Evolutionary conservation across 2,888 invertebrate genomes (phyloP).

Genomic region (Fragum sueziense): DNA sequence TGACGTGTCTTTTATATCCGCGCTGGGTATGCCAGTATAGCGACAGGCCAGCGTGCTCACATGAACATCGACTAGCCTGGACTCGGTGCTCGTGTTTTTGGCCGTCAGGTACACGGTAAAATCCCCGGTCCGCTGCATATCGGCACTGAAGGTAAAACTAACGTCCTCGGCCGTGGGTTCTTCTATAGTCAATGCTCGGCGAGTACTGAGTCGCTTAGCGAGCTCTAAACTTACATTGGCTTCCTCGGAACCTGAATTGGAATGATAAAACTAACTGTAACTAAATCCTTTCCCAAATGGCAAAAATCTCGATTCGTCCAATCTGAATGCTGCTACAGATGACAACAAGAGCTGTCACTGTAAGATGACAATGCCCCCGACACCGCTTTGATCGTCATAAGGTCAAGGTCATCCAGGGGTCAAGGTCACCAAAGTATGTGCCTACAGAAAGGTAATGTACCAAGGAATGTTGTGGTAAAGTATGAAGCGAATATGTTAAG

Average conservation of each 20-base stretch:
- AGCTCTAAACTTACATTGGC: constrained; percentile 60
- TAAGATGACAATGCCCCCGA: too few relatives aligned
- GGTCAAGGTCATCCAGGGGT: too few relatives aligned
- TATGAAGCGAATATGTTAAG: too few relatives aligned
- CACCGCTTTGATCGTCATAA: too few relatives aligned
- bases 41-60: constrained; percentile 70
- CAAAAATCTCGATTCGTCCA: too few relatives aligned
- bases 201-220: constrained; percentile 64
- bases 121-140: constrained; percentile 70
- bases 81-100: constrained; percentile 69
- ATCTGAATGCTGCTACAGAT: too few relatives aligned
- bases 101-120: constrained; percentile 68
- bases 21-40: constrained; percentile 77
- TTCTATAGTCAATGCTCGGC: constrained; percentile 46
- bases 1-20: constrained; percentile 68
- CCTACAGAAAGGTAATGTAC: too few relatives aligned
- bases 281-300: too few relatives aligned
- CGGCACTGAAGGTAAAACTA: constrained; percentile 69
- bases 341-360: too few relatives aligned
- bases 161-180: constrained; percentile 64
- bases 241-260: constrained; percentile 65
- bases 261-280: not conserved
- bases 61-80: constrained; percentile 71
- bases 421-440: too few relatives aligned
- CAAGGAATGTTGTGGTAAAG: too few relatives aligned